phyloP scores from a whole-genome alignment of 2,797 vertebrate species.

The Limosa lapponica region DNA sequence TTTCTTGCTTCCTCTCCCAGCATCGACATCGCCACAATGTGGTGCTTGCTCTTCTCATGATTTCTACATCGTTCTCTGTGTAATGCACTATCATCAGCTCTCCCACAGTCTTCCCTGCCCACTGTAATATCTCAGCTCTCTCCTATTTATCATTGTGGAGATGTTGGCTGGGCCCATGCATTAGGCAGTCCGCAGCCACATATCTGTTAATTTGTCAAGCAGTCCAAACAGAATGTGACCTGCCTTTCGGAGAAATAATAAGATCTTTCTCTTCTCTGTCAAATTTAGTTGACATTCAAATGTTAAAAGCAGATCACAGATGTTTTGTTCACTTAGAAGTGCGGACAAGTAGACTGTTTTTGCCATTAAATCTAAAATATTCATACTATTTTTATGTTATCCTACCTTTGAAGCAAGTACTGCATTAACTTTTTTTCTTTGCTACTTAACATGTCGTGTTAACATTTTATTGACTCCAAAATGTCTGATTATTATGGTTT shows the following conservation, averaged over 20 bases:
- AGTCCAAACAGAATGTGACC: background rate
- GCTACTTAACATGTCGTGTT: background rate
- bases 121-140: fast-evolving
- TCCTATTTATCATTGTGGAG: background rate
- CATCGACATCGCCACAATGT: fast-evolving
- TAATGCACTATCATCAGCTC: background rate
- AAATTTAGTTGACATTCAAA: background rate
- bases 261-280: background rate
- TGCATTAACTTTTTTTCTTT: background rate
- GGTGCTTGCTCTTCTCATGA: background rate
- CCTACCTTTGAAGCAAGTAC: background rate
- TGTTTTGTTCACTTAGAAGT: background rate
- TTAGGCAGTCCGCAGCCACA: background rate
- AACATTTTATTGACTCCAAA: slow-evolving; percentile 3
- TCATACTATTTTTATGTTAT: background rate
- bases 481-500: slow-evolving; percentile 7
- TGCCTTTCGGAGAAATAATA: background rate
- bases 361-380: background rate
- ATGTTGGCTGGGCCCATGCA: background rate
- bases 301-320: background rate
- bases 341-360: background rate
- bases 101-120: background rate
- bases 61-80: fast-evolving
- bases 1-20: background rate
- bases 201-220: background rate